phyloP scores from a whole-genome alignment of 2,797 vertebrate species.

The Hafferia zeledoni region DNA sequence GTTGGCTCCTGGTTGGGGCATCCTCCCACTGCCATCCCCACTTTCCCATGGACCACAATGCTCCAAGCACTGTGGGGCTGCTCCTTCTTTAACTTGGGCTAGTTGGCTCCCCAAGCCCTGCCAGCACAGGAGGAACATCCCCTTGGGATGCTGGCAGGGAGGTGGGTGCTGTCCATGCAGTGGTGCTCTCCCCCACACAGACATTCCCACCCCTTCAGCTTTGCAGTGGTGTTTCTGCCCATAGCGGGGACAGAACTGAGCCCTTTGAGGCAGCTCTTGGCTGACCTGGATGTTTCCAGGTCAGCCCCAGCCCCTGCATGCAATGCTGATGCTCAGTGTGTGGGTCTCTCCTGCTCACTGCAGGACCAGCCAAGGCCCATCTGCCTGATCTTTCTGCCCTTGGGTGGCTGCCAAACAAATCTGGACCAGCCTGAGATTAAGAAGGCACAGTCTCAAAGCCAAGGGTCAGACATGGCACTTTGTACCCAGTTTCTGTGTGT shows the following conservation, averaged over 20 bases:
- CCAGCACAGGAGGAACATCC: neutral
- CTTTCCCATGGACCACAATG: neutral
- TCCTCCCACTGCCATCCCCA: neutral
- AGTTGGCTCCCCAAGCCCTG: neutral
- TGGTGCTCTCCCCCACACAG: fast-evolving
- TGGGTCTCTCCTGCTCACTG: neutral
- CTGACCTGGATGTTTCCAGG: neutral
- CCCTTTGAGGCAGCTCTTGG: neutral
- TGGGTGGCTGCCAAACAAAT: neutral
- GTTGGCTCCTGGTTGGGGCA: neutral
- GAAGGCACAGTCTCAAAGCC: neutral
- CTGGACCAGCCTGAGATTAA: neutral
- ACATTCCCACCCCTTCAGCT: neutral
- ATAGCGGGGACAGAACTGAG: fast-evolving
- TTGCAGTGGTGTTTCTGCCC: neutral
- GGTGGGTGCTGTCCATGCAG: fast-evolving
- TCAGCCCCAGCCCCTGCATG: neutral
- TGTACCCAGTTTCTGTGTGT: neutral
- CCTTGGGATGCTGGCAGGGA: neutral
- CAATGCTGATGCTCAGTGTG: neutral
- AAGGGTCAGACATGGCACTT: neutral
- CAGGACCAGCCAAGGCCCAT: neutral
- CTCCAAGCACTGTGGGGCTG: neutral
- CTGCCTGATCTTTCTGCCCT: neutral
- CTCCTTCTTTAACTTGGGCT: fast-evolving